Conservation (phyloP, 2,113 vertebrate genomes). For the Morphnarchus princeps region DNA sequence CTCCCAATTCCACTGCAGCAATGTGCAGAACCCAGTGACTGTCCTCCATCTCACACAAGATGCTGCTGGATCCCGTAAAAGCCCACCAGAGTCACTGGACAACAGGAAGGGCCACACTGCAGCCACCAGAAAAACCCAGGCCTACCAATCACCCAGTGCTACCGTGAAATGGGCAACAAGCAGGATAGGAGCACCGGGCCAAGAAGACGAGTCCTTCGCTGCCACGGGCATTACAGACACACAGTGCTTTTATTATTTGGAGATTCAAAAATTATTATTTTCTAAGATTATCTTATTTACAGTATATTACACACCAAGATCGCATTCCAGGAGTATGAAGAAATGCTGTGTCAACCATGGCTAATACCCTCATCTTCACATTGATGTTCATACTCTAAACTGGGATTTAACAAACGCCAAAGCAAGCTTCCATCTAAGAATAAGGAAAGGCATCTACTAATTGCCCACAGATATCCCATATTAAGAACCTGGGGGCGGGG, state of each 20-base stretch:
- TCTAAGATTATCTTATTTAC: background rate
- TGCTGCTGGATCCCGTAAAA: background rate
- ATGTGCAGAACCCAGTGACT: background rate
- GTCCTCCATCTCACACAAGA: background rate
- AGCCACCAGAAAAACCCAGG: background rate
- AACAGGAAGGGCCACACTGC: background rate
- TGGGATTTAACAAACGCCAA: background rate
- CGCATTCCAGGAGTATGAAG: background rate
- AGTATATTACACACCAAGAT: background rate
- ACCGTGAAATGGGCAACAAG: background rate
- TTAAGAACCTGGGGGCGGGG: background rate
- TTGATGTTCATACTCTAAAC: background rate
- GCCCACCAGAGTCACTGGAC: background rate
- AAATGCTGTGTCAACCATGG: fast-evolving
- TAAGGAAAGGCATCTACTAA: background rate
- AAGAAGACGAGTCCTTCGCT: fast-evolving
- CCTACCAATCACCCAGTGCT: background rate
- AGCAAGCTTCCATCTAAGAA: background rate
- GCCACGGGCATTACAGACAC: background rate
- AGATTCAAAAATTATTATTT: background rate
- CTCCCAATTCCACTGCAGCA: background rate
- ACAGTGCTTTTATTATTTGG: background rate
- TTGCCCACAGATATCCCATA: background rate
- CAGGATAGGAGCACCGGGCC: background rate
- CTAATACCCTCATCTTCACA: background rate